Evolutionary conservation across 2,888 invertebrate genomes (phyloP), one percentile per base, ranked within the genome.

Genomic region (Imbricaverruca yamaguchii): DNA sequence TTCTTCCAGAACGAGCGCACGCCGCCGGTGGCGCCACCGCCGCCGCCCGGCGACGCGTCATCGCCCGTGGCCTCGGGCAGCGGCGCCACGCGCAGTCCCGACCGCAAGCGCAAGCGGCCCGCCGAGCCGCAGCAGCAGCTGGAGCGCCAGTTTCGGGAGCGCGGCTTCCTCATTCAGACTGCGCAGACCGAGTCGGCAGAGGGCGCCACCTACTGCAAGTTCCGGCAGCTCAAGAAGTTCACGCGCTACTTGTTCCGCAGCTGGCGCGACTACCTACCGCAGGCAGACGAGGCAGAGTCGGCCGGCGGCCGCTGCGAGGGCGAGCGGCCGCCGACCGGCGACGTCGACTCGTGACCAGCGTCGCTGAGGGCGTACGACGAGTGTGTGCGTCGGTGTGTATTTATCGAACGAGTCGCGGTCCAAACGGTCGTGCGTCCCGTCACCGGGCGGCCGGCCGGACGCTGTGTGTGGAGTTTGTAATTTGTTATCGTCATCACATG

Each of bases 191-290:
- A 96, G 86, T 95, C 95, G 0, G 95, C 96, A 0, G 96, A 96
- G 86, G 96, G 96, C 0, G 95, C 96, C 0, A 96, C 96, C 0
- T 96, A 96, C 86, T 96, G 96, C 87, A 96, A 96, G 87, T 96
- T 96, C 86, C 88, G 96, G 80, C 96, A 96, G 86, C 88, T 96
- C 56, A 90, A 95, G 84, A 96, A 96, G 87, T 96, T 96, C 86
- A 96, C 96, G 0, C 90, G 96, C 81, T 96, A 96, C 86, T 88
- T 96, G 83, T 95, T 96, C 85, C 90, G 96, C 85, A 95, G 95
- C 86, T 96, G 96, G 96, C 95, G 95, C 87, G 95, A 96, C 86
- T 95, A 96, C 86, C 89, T 96, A 65, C 95, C 95, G 0, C 94
- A 74, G 74, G 55, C 15, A 1, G 53, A 39, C 25, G 69, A 18